Conservation (phyloP, 2,113 vertebrate species). For the Catharus fuscescens region DNA sequence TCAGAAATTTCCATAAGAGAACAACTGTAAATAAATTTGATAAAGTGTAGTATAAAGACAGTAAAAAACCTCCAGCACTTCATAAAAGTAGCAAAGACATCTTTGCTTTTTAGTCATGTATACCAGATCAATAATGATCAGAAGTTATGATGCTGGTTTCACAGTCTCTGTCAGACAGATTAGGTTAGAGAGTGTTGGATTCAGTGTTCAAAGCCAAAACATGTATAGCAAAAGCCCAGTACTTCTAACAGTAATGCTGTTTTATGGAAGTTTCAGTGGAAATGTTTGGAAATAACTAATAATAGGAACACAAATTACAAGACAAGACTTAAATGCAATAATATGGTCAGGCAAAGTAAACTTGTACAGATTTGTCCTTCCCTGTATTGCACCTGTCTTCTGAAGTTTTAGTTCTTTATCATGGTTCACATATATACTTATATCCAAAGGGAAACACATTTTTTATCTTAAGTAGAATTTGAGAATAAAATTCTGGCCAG, state of each 20-base stretch:
- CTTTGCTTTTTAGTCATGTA: background rate
- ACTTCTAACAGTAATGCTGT: background rate
- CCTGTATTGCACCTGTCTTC: background rate
- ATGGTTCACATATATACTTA: background rate
- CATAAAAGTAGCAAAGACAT: background rate
- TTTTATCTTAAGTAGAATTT: background rate
- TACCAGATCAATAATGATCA: background rate
- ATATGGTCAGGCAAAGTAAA: background rate
- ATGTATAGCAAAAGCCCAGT: background rate
- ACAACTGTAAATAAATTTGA: background rate
- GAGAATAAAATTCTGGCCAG: background rate
- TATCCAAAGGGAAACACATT: background rate
- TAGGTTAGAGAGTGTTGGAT: background rate
- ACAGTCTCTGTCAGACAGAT: background rate
- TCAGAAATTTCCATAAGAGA: background rate
- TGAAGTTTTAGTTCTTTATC: background rate
- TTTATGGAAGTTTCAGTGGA: background rate
- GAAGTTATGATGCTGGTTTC: background rate
- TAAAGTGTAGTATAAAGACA: background rate
- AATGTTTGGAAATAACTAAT: background rate
- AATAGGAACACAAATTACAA: background rate
- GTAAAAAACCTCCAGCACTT: background rate
- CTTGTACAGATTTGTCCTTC: background rate
- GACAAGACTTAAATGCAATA: background rate
- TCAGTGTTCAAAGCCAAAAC: background rate